Conservation (phyloP, 2,888 invertebrate genomes). For the Orthonychiurus folsomi region DNA sequence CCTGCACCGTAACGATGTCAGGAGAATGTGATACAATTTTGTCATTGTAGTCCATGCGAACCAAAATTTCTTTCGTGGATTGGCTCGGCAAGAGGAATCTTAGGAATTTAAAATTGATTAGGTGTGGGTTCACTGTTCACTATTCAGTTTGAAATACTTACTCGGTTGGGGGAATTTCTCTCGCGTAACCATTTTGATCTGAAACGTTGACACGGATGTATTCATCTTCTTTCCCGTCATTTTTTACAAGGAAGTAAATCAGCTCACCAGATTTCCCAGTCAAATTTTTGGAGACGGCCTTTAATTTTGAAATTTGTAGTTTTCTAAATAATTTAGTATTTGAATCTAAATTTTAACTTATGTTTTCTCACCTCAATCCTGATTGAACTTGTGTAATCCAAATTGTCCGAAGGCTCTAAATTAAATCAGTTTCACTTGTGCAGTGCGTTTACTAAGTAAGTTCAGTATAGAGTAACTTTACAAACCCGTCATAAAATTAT, state of each 20-base stretch:
- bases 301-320: not conserved
- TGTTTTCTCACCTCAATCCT: not conserved
- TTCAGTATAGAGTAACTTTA: no score
- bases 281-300: not conserved
- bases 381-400: not conserved
- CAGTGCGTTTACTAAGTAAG: no score
- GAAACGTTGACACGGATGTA: slow-evolving; percentile 17
- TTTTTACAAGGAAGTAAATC: slow-evolving; percentile 20
- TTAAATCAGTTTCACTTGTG: not conserved
- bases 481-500: no score
- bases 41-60: slow-evolving; percentile 14
- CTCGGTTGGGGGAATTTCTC: slow-evolving; percentile 15
- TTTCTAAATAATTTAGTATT: not conserved
- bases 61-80: slow-evolving; percentile 16
- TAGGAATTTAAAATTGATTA: not conserved
- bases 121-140: not conserved
- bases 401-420: not conserved
- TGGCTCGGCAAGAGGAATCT: slow-evolving; percentile 20
- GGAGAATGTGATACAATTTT: not conserved
- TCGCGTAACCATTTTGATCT: slow-evolving; percentile 16
- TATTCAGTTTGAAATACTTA: slow-evolving; percentile 11
- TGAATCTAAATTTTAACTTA: not conserved
- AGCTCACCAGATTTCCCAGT: not conserved
- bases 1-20: slow-evolving; percentile 21
- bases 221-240: slow-evolving; percentile 19